Conservation (phyloP, 2,797 vertebrate genomes). For the Takifugu rubripes region DNA sequence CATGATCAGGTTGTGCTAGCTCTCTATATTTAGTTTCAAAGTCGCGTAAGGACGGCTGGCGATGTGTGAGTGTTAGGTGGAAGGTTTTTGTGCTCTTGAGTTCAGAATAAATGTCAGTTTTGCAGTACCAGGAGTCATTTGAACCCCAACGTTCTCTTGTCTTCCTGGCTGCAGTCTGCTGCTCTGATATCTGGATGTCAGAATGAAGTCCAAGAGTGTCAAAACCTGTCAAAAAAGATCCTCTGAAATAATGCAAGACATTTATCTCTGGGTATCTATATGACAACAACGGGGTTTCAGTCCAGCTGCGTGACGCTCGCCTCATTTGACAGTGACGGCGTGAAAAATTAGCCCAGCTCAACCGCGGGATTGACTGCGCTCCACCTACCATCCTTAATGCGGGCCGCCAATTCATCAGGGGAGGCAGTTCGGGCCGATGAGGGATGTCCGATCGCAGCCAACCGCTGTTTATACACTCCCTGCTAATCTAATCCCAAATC, state of each 20-base stretch:
- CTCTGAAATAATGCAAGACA: constrained; percentile 9
- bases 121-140: no score
- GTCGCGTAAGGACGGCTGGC: constrained; percentile 51
- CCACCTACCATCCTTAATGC: constrained; percentile 51
- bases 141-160: neutral
- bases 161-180: constrained; percentile 10
- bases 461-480: constrained; percentile 12
- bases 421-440: constrained; percentile 55
- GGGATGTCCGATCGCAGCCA: constrained; percentile 52
- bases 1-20: constrained; percentile 53
- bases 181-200: constrained; percentile 44
- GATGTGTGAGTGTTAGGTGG: constrained; percentile 34
- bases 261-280: constrained; percentile 23
- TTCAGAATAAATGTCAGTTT: no score
- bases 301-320: constrained; percentile 44
- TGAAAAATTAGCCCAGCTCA: constrained; percentile 45
- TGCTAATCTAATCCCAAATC: constrained; percentile 33
- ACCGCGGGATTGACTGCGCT: constrained; percentile 52
- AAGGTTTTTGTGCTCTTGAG: constrained; percentile 1
- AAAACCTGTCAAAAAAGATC: no score
- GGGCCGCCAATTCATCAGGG: constrained; percentile 63
- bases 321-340: constrained; percentile 39
- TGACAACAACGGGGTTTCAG: constrained; percentile 31
- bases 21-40: constrained; percentile 64
- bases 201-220: neutral